Evolutionary conservation across 1,140 invertebrate genomes (phyloP), one percentile per base, ranked within the genome.

Genomic region (Lysiphlebus fabarum): DNA sequence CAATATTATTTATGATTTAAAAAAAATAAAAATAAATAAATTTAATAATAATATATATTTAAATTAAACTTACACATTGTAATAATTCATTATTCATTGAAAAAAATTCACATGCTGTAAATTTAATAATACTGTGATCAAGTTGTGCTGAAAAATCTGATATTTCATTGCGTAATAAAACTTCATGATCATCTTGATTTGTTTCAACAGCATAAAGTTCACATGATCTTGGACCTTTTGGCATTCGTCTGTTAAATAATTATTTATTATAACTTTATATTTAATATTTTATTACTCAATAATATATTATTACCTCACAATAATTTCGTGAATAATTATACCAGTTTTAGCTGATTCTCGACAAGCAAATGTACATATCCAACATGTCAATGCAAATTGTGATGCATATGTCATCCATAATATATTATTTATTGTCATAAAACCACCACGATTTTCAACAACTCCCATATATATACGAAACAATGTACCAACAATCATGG

Each of bases 401-500:
- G 50, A 37, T 0, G 62, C 43, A n/a, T 73, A 71, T n/a, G 67
- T 62, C 9, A 72, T 59, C 71, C 71, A 73, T 37, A 73, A 66
- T 1, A 72, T 53, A 34, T 73, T 72, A 45, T 73, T 73, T 44
- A 73, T 65, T 12, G 72, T 43, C 48, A 73, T 72, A 26, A 72
- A 73, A 4, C 41, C 53, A 26, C 57, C 62, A 37, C 69, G 68
- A 6, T 55, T 45, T 10, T 73, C 71, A 1, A 65, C 70, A 7
- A 70, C 67, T 8, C 71, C 62, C 69, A 72, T 73, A 45, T 72
- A 73, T 42, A 73, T 72, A 8, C 71, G 64, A 33, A 73, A 73
- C 1, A 73, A 55, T 4, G 69, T 72, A 5, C 67, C 64, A 1
- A 73, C 65, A 0, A 72, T 65, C 70, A 70, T 71, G 7, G 67